These are phyloP conservation scores for Apis laboriosa DNA, from an alignment of 1,140 invertebrate species.

Conservation along the genomic window DNA sequence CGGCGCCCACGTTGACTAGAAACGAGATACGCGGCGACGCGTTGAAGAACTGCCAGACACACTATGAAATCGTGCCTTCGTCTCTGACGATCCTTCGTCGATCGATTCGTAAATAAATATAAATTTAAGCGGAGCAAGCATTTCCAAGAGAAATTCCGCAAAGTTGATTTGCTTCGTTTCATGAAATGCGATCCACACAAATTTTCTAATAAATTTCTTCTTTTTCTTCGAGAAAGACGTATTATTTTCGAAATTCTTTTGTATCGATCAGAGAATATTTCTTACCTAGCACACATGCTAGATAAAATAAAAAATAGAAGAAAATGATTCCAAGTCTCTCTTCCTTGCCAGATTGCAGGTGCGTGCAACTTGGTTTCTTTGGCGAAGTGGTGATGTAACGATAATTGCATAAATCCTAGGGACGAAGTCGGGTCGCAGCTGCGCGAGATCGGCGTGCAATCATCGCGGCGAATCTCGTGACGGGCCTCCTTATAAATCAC, in stretches of 20 bases:
- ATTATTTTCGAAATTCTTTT: too few species aligned
- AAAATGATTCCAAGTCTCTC: neutral
- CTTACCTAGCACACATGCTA: too few species aligned
- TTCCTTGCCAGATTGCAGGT: constrained; percentile 17
- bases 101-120: too few species aligned
- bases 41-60: constrained; percentile 28
- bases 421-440: constrained; percentile 49
- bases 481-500: constrained; percentile 69
- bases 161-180: too few species aligned
- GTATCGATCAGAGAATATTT: too few species aligned
- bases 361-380: neutral
- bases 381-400: constrained; percentile 18
- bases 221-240: too few species aligned
- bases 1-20: constrained; percentile 56
- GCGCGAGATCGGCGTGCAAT: constrained; percentile 59
- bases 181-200: too few species aligned
- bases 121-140: too few species aligned
- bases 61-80: neutral
- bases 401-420: constrained; percentile 54
- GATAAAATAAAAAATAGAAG: too few species aligned
- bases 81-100: neutral
- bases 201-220: too few species aligned
- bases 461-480: constrained; percentile 66
- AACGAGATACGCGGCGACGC: constrained; percentile 51
- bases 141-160: too few species aligned